Evolutionary conservation across 2,797 vertebrate species (phyloP), one percentile per base, ranked within the genome.

Genomic region (Ptychobarbus kaznakovi): DNA sequence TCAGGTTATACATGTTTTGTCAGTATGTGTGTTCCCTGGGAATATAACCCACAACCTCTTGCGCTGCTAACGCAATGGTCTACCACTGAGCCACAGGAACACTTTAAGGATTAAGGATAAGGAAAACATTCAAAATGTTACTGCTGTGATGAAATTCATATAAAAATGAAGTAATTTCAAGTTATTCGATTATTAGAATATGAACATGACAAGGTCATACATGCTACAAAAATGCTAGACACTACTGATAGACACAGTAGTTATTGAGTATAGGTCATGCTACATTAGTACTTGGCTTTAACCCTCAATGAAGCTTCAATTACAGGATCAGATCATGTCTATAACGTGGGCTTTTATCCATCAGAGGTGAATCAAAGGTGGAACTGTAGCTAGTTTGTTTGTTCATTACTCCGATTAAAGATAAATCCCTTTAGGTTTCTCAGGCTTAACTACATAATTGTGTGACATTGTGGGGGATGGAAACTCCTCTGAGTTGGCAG

Each of bases 131-230:
- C 12, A 3, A 11, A 75, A 18, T 32, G 3, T 56, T 75, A 51
- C 72, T 85, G 61, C 85, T 77, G 32, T 51, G 85, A 88, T 69
- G 22, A 87, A 88, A 79, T 70, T 75, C 9, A 65, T 25, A 73
- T 58, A 69, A 73, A 58, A 76, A 20, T 73, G 0, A 56, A 16
- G 25, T 32, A 6, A 65, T 16, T 16, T 15, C 28, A 35, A 66
- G 63, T 66, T 15, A 32, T 35, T 66, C 0, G 1, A 42, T 77
- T 78, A 78, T 25, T 38, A 77, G 58, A 86, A 79, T 73, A 46
- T 65, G 46, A 58, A 61, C 1, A 15, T 80, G 44, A 66, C 25
- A 25, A 25, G 35, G 35, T 51, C 32, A 70, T 42, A 69, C n/a
- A 78, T 18, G 38, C n/a, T 61, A 63, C 16, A 78, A 28, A 13